Evolutionary conservation across 2,888 invertebrate species (phyloP).

Genomic region (Trypoxylon attenuatum): DNA sequence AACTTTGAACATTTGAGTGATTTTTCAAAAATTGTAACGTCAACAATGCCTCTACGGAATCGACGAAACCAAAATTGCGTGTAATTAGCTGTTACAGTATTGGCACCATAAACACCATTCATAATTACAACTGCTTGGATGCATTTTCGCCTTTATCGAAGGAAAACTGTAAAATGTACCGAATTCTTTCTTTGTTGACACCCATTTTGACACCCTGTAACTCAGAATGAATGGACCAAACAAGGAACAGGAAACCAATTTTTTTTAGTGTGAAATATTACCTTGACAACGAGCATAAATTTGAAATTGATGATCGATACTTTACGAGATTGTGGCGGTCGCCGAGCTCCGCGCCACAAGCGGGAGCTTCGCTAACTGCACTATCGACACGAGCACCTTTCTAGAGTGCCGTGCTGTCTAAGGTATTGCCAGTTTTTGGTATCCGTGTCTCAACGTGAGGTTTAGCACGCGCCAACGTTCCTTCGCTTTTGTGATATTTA

Average conservation of each 20-base stretch:
- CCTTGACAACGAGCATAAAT: background rate
- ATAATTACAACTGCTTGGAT: background rate
- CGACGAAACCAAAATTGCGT: conserved; percentile 1
- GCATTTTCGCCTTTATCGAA: conserved; percentile 12
- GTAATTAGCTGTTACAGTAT: conserved; percentile 4
- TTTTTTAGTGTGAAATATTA: background rate
- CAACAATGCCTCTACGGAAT: conserved; percentile 5
- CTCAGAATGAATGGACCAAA: background rate
- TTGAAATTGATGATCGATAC: too few species aligned
- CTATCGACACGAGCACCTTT: too few species aligned
- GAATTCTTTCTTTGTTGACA: conserved; percentile 7
- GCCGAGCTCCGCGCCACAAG: too few species aligned
- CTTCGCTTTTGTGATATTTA: too few species aligned
- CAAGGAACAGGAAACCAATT: background rate
- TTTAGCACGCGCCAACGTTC: too few species aligned
- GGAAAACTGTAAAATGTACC: conserved; percentile 14
- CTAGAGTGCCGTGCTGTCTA: too few species aligned
- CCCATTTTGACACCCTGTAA: background rate
- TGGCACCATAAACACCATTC: conserved; percentile 5
- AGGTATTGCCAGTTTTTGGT: too few species aligned
- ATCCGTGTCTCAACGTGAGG: too few species aligned
- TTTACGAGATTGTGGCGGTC: too few species aligned
- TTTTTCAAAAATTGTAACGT: conserved; percentile 4
- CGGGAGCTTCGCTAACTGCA: too few species aligned
- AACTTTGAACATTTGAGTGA: background rate